These are phyloP conservation scores for Alviniconcha strummeri DNA, from an alignment of 2,888 invertebrate species.

Conservation along the genomic window DNA sequence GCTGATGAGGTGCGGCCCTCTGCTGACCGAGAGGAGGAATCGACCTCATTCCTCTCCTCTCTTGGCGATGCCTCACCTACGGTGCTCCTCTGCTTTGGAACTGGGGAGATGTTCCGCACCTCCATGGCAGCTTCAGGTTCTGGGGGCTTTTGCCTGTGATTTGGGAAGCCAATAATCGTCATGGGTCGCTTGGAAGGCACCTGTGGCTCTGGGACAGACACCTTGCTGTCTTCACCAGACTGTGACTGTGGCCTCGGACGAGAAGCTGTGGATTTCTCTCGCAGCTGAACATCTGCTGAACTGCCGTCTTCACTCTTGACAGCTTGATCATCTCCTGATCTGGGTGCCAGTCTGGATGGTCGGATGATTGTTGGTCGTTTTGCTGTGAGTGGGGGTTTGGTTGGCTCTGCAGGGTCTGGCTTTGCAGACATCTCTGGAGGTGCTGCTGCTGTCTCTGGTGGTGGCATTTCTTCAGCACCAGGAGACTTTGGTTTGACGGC, in stretches of 20 bases:
- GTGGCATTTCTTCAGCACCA: conserved; percentile 6
- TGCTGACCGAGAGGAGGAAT: neutral
- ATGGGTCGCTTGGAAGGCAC: conserved; percentile 49
- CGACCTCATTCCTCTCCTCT: neutral
- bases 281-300: conserved; percentile 23
- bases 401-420: conserved; percentile 7
- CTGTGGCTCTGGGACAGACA: conserved; percentile 39
- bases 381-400: conserved; percentile 1
- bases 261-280: neutral
- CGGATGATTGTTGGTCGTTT: conserved; percentile 57
- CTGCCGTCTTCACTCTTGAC: neutral
- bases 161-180: conserved; percentile 48
- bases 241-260: neutral
- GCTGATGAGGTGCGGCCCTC: neutral
- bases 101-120: neutral
- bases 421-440: neutral
- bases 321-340: conserved; percentile 5
- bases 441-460: neutral
- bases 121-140: neutral
- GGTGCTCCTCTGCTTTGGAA: neutral
- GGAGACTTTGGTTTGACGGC: conserved; percentile 30
- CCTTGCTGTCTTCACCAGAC: neutral
- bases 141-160: neutral
- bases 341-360: conserved; percentile 37
- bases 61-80: neutral